Conservation (phyloP, 2,113 vertebrate species). For the Genyomyrus donnyi region DNA sequence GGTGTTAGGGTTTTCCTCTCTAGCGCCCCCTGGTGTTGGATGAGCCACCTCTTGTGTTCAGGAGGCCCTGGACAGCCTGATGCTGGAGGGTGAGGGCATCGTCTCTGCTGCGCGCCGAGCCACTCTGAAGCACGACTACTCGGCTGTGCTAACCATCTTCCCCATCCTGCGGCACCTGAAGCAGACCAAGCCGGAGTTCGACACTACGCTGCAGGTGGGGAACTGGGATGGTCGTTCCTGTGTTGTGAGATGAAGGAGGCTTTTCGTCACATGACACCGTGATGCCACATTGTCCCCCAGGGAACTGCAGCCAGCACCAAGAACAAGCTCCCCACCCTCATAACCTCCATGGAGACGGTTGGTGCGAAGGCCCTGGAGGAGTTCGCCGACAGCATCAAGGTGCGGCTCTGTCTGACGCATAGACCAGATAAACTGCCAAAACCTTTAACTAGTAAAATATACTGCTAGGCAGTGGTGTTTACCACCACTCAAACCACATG, state of each 20-base stretch:
- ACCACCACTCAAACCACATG: neutral
- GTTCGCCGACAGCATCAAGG: slow-evolving; percentile 98
- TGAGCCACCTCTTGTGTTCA: slow-evolving; percentile 35
- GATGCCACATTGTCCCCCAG: slow-evolving; percentile 47
- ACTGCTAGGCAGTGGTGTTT: neutral
- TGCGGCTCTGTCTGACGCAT: slow-evolving; percentile 19
- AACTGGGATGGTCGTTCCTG: neutral
- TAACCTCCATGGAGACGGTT: slow-evolving; percentile 92
- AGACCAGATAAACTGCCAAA: neutral
- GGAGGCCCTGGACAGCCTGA: slow-evolving; percentile 90
- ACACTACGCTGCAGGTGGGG: slow-evolving; percentile 84
- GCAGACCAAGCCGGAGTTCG: slow-evolving; percentile 88
- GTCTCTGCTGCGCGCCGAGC: slow-evolving; percentile 83
- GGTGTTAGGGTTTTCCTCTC: neutral
- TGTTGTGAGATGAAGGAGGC: neutral
- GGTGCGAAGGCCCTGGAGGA: slow-evolving; percentile 95
- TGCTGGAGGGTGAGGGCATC: slow-evolving; percentile 92
- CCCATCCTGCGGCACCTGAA: slow-evolving; percentile 92
- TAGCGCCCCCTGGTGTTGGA: neutral
- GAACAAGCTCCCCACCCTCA: slow-evolving; percentile 92
- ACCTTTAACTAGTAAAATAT: neutral
- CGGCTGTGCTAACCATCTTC: slow-evolving; percentile 89
- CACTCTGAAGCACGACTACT: slow-evolving; percentile 88
- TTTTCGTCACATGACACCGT: neutral
- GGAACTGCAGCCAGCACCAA: slow-evolving; percentile 95